These are phyloP conservation scores for Dromiciops gliroides DNA, from an alignment of 2,113 vertebrate species.

Conservation along the genomic window DNA sequence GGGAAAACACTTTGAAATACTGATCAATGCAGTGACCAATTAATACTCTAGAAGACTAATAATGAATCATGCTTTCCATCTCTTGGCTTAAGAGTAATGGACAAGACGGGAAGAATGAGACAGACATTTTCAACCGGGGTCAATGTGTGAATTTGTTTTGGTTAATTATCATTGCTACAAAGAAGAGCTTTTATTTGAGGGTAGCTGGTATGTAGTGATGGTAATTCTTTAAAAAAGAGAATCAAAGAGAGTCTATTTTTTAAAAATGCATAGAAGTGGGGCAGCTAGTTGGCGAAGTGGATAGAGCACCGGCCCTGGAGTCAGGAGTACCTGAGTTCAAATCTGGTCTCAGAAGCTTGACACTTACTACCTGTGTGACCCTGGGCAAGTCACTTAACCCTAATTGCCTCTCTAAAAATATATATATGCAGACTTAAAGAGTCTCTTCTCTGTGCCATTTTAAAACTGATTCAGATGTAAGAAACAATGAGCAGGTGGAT, in stretches of 20 bases:
- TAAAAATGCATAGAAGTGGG: background rate
- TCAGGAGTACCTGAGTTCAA: too few relatives aligned
- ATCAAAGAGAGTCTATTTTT: background rate
- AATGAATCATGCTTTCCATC: background rate
- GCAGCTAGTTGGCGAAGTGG: too few relatives aligned
- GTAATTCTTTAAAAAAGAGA: background rate
- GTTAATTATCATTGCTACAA: background rate
- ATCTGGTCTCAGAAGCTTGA: too few relatives aligned
- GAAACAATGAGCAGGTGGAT: too few relatives aligned
- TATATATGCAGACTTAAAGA: too few relatives aligned
- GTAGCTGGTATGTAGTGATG: background rate
- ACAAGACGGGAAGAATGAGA: background rate
- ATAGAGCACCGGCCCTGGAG: too few relatives aligned
- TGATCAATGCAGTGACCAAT: background rate
- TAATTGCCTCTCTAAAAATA: too few relatives aligned
- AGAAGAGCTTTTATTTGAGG: background rate
- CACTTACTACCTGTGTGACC: too few relatives aligned
- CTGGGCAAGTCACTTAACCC: too few relatives aligned
- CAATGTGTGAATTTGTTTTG: background rate
- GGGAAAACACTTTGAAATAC: background rate
- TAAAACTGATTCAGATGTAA: too few relatives aligned
- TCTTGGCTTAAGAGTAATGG: background rate
- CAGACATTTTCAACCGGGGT: too few relatives aligned
- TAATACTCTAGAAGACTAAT: background rate
- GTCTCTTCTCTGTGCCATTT: too few relatives aligned